Base-by-base conservation (phyloP, 2,797 vertebrate genomes). In the Leptatherina wallacei region DNA sequence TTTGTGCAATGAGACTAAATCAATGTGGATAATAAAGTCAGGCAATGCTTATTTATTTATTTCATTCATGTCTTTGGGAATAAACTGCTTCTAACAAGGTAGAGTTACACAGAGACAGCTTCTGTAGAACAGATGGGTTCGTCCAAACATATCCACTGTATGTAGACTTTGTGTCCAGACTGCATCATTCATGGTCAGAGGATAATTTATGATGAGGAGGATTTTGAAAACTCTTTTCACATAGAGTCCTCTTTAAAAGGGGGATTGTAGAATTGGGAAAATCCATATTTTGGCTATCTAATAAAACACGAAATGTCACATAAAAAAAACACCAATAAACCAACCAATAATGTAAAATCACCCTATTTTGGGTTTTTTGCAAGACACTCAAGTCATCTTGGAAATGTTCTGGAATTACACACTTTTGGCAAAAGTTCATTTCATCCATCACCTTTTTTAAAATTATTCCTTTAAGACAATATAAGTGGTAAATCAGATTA, bases 1-100 rank as follows among this genome's bases (percentile, higher is more conserved):
- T 82, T 47, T 38, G 69, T 62, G 62, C 36, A 9, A 22, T n/a
- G 65, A 85, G 68, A 80, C 44, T 7, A 80, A 82, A 79, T 82
- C 83, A 81, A 88, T 80, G 64, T 20, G 27, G 40, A 60, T 22
- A 66, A 79, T 20, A 62, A 75, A 62, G 51, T 74, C 51, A 52
- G 35, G 51, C 56, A 57, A 16, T 16, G 61, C 61, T 63, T 51
- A 59, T 14, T 82, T 49, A 42, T 61, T 75, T 0, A 24, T 12
- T 22, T 44, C 63, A 42, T 69, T 74, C 35, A 76, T 52, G 35
- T 24, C 51, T 16, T 65, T 60, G 57, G 27, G 5, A n/a, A 47
- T 6, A n/a, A 71, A 16, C 35, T 47, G 10, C 30, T 58, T 6
- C 11, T 8, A 54, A 61, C 40, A 13, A 0, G n/a, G 38, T 30